Percentiles rank a stretch among this genome's conserved stretches.
phyloP scores from a whole-genome alignment of 2,113 vertebrate genomes.

The Sterrhoptilus dennistouni region DNA sequence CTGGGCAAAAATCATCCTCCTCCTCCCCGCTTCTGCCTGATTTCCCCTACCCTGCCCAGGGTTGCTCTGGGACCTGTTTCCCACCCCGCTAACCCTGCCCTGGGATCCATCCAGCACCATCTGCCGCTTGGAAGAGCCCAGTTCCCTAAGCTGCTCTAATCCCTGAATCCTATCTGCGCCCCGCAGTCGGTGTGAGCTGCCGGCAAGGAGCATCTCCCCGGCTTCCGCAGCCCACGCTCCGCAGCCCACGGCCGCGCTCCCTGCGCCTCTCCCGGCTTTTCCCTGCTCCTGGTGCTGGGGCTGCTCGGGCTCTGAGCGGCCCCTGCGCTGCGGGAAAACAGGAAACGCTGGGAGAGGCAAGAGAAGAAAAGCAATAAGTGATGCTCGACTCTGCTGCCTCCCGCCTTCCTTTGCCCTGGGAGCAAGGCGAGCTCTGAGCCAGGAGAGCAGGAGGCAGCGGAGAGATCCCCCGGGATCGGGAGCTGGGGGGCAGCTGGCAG shows the following conservation, averaged over 20 bases:
- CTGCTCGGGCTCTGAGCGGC: not conserved
- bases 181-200: not conserved
- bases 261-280: not conserved
- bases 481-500: not conserved
- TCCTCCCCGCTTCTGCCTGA: not conserved
- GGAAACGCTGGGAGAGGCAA: not conserved
- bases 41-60: constrained; percentile 9
- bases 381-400: not conserved
- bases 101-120: constrained; percentile 57
- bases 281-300: not conserved
- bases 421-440: not conserved
- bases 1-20: not conserved
- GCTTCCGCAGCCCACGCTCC: not conserved
- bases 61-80: constrained; percentile 11
- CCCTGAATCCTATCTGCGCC: constrained; percentile 49
- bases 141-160: constrained; percentile 56
- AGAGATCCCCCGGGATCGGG: not conserved
- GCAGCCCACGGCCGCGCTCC: not conserved
- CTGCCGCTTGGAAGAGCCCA: constrained; percentile 49
- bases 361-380: not conserved
- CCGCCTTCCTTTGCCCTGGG: not conserved
- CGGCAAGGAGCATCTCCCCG: not conserved
- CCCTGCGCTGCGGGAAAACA: not conserved
- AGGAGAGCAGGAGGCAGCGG: not conserved
- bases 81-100: constrained; percentile 32